phyloP scores from a whole-genome alignment of 2,888 invertebrate species.

The Silvanus unidentatus region DNA sequence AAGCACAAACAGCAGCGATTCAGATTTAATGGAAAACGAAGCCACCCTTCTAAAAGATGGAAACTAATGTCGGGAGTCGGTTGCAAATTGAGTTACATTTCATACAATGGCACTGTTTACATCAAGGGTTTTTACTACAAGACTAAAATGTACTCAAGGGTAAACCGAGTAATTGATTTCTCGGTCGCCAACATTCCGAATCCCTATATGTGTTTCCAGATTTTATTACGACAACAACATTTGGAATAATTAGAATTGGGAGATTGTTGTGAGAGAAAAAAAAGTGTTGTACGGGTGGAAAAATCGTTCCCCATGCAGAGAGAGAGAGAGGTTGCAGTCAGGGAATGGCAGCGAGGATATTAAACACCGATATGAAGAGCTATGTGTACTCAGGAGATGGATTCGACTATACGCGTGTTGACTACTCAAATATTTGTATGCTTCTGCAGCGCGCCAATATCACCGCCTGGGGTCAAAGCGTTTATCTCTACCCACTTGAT shows the following conservation, averaged over 20 bases:
- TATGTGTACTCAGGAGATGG: conserved; percentile 44
- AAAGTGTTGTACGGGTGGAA: no score
- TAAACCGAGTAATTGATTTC: conserved; percentile 30
- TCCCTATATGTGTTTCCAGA: conserved; percentile 19
- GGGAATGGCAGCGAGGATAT: conserved; percentile 26
- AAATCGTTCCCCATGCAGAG: neutral
- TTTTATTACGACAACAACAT: neutral
- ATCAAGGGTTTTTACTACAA: conserved; percentile 36
- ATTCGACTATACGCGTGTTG: conserved; percentile 43
- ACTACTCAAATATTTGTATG: conserved; percentile 45
- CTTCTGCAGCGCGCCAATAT: conserved; percentile 38
- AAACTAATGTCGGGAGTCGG: conserved; percentile 36
- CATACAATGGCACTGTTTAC: conserved; percentile 41
- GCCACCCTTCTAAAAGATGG: conserved; percentile 34
- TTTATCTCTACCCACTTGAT: conserved; percentile 16
- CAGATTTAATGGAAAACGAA: conserved; percentile 38
- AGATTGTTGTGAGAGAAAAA: no score
- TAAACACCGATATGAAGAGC: conserved; percentile 44
- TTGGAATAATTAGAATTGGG: no score
- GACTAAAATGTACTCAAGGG: conserved; percentile 27
- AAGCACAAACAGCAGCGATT: no score
- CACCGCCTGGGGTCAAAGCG: conserved; percentile 35
- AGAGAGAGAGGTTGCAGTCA: conserved; percentile 10
- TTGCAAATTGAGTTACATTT: conserved; percentile 42
- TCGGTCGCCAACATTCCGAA: conserved; percentile 21